Evolutionary conservation across 2,113 vertebrate genomes (phyloP).

Genomic region (Nibea albiflora): DNA sequence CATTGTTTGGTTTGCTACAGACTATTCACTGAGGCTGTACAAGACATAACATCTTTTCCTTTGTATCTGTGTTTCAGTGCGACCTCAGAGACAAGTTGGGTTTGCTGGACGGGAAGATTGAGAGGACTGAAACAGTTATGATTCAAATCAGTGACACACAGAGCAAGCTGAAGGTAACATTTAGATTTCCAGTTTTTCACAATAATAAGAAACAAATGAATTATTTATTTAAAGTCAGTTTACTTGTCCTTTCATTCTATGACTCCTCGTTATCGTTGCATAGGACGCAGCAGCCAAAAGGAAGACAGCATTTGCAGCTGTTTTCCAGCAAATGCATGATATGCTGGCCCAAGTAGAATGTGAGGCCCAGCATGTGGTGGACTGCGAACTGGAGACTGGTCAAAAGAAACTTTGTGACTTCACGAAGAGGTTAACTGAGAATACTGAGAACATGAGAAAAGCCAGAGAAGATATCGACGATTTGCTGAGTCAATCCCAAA

Average conservation of each 20-base stretch:
- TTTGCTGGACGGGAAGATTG: conserved; percentile 81
- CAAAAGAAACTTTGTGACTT: conserved; percentile 78
- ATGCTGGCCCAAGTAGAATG: conserved; percentile 84
- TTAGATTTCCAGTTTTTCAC: rapidly evolving
- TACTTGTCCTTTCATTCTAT: background rate
- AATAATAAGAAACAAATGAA: background rate
- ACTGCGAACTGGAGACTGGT: conserved; percentile 86
- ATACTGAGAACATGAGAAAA: conserved; percentile 82
- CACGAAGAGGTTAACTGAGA: conserved; percentile 82
- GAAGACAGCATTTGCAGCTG: conserved; percentile 77
- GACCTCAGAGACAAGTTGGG: conserved; percentile 81
- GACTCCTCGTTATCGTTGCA: background rate
- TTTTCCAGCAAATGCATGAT: conserved; percentile 87
- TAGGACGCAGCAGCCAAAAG: conserved; percentile 83
- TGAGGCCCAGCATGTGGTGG: conserved; percentile 72
- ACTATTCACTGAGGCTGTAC: background rate
- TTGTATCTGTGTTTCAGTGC: conserved; percentile 70
- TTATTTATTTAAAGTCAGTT: background rate
- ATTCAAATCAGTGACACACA: conserved; percentile 79
- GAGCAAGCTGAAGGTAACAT: conserved; percentile 82
- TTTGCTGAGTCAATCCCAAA: conserved; percentile 81
- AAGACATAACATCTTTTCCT: background rate
- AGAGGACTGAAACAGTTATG: conserved; percentile 74
- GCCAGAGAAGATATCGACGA: conserved; percentile 81
- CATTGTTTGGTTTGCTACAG: background rate